Base-by-base conservation (phyloP, 2,113 vertebrate genomes). In the Zeus faber region DNA sequence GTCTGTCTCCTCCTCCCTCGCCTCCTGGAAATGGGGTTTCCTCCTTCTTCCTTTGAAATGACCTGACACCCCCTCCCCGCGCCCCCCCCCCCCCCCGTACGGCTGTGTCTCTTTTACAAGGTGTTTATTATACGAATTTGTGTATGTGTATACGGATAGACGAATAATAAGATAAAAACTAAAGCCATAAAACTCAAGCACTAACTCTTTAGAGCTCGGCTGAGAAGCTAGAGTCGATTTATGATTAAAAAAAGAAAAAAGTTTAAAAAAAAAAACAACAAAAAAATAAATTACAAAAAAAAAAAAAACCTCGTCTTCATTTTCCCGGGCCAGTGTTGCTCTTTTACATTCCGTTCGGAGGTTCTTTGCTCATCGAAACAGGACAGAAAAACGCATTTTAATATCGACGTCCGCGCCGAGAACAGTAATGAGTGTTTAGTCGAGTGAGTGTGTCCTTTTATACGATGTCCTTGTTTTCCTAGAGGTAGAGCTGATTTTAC, bases 141-240 rank as follows among this genome's bases (percentile, higher is more conserved):
- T 85, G 69, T 86, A 75, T 9, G 50, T 87, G 81, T 86, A 79
- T 70, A 79, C 64, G 74, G 77, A 84, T 81, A 82, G 84, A 78
- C 62, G 59, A 86, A 84, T 88, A 88, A 81, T 74, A 80, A 37
- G 33, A 14, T 37, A 77, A 74, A 82, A 87, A 80, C 85, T 83
- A 88, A 91, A 91, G 89, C 89, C 89, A 91, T 91, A 90, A 86
- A 85, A 89, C 85, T 83, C 83, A 77, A 89, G 88, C 87, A 88
- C 87, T 87, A 87, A 86, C 83, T 89, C 77, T 77, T 85, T 85
- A 84, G 81, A 83, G 87, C 85, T 87, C 83, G 79, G 78, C 81
- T 83, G 83, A 84, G 74, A 78, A 84, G 74, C 80, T 85, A 76
- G 70, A 77, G 77, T 78, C 72, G 73, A 74, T 82, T 74, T 82